Base-by-base conservation (phyloP, 2,113 vertebrate genomes). In the Sylvicapra grimmia region DNA sequence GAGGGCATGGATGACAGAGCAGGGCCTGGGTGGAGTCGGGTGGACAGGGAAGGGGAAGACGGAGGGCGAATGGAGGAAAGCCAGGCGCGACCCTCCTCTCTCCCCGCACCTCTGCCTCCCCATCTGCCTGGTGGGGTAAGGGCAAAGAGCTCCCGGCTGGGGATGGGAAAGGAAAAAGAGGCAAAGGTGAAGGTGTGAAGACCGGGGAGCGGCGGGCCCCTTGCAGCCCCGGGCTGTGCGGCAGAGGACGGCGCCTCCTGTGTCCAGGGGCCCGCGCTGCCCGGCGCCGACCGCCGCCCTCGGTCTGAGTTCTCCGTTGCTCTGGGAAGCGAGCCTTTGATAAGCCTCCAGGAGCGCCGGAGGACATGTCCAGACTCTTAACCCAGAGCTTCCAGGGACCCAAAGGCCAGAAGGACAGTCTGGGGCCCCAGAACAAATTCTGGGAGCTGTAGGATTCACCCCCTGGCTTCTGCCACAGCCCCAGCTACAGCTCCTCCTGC, bases 171-270 rank as follows among this genome's bases (percentile, higher is more conserved):
- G 44, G 31, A 14, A 44, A 75, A 49, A 51, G n/a, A 68, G 18
- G 27, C 63, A 51, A 40, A 75, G 5, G 12, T 8, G 18, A 12
- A 31, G 36, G 33, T 44, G 54, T 40, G 47, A 51, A 31, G 86
- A 9, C 33, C 1, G 11, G 3, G 16, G 86, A 56, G 51, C 1
- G 15, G 12, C 1, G 44, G 54, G 27, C 23, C 31, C 23, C 75
- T 19, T 1, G 49, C 0, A 1, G 40, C 10, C 19, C 31, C n/a
- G 12, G 14, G 44, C 23, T 3, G 33, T 12, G 54, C 40, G 15
- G 77, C 13, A 13, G 11, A 33, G 5, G 3, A 23, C 0, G 19
- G 40, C 8, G 68, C 44, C 33, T n/a, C 44, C 75, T n/a, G 44
- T 6, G 7, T 44, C 33, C 89, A 23, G 1, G 31, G 56, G 6